Conservation (phyloP, 2,113 vertebrate genomes). For the Festucalex cinctus region DNA sequence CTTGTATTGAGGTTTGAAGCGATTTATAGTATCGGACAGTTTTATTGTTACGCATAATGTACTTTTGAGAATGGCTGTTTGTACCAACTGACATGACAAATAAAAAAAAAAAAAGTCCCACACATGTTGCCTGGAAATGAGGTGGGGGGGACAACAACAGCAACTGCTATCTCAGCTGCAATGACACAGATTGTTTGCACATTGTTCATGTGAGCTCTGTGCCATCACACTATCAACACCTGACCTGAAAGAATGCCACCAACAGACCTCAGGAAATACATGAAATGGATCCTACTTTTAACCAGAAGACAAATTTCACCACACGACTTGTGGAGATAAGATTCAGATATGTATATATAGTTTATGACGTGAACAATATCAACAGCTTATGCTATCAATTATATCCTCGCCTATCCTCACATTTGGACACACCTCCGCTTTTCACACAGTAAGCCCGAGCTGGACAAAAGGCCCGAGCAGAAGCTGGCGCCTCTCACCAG, state of each 20-base stretch:
- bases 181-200: conserved; percentile 60
- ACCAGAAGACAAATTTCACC: neutral
- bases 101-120: conserved; percentile 45
- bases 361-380: neutral
- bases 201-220: conserved; percentile 60
- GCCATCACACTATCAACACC: conserved; percentile 67
- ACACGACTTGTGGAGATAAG: neutral
- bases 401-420: conserved; percentile 47
- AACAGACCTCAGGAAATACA: conserved; percentile 36
- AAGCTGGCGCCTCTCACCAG: conserved; percentile 56
- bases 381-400: conserved; percentile 22
- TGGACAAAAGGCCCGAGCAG: conserved; percentile 65
- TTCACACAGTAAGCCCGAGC: conserved; percentile 56
- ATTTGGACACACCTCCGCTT: conserved; percentile 56
- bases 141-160: too few relatives aligned
- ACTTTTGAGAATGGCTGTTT: neutral
- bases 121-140: conserved; percentile 44
- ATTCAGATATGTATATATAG: neutral
- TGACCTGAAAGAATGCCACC: conserved; percentile 67
- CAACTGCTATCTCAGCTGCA: conserved; percentile 80
- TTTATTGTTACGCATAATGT: neutral
- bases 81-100: neutral
- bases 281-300: conserved; percentile 16
- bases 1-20: neutral
- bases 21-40: neutral